Conservation (phyloP, 2,888 invertebrate species). For the Athalia circularis region DNA sequence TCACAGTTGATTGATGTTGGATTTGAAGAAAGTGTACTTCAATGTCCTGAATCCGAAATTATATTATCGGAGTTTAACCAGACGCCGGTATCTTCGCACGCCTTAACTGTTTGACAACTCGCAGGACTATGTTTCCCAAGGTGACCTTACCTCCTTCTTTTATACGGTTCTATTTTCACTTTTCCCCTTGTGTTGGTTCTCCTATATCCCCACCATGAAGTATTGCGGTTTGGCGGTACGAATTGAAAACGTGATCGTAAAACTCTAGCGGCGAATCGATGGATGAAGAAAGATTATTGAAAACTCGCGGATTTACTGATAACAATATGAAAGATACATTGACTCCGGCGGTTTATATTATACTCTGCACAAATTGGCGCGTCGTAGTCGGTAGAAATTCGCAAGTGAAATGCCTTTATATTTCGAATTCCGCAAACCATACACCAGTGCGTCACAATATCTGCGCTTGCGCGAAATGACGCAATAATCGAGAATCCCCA, state of each 20-base stretch:
- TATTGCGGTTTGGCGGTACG: background rate
- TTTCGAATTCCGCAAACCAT: conserved; percentile 46
- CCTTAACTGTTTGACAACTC: conserved; percentile 61
- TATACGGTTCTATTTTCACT: conserved; percentile 53
- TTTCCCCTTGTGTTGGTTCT: background rate
- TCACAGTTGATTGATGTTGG: background rate
- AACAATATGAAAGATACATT: background rate
- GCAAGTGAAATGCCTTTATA: background rate
- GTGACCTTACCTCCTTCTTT: conserved; percentile 71
- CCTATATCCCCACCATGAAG: conserved; percentile 19
- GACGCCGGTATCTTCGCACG: conserved; percentile 22
- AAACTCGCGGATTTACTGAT: background rate
- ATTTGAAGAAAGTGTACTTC: background rate
- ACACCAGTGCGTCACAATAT: conserved; percentile 8
- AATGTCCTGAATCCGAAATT: background rate
- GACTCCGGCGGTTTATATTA: conserved; percentile 8
- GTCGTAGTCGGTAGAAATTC: conserved; percentile 41
- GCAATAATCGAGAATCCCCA: conserved; percentile 11
- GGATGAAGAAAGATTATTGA: background rate
- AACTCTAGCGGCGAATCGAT: conserved; percentile 25
- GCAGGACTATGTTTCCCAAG: conserved; percentile 62
- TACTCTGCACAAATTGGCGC: background rate
- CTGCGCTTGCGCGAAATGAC: conserved; percentile 47
- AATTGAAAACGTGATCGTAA: background rate
- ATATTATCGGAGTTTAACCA: background rate